Evolutionary conservation across 1,140 invertebrate species (phyloP), one percentile per base, ranked within the genome.

Genomic region (Rhopalosiphum padi): DNA sequence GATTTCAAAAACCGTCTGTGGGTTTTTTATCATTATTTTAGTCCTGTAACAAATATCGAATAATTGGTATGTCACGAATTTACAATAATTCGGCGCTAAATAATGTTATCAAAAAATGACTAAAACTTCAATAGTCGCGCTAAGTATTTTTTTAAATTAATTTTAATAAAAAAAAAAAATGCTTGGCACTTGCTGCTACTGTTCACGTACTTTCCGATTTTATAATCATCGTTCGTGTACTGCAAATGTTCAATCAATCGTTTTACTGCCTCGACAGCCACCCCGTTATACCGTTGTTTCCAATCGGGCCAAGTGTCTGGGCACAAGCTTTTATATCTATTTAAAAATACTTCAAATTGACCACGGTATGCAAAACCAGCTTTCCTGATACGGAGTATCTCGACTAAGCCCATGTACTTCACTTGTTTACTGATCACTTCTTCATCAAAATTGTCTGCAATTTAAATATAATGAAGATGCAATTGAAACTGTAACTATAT

Each of bases 261-360:
- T 21, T 23, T 15, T 9, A 93, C 82, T 22, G 91, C 82, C 1
- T 93, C 37, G 1, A 85, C 48, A n/a, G 91, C 77, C 11, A 22
- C 23, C 37, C 22, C 37, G 30, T 4, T 30, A 25, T n/a, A 37
- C 2, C 37, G 53, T 22, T 18, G 53, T 8, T 41, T 93, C 93
- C 85, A 97, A 94, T 96, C 96, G 9, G 97, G 97, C 97, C 97
- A 98, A 11, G 97, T 98, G 82, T 96, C 95, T 21, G 95, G 94
- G 18, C 96, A 97, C 35, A 98, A 95, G 95, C 98, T 96, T 95
- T 98, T 98, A 95, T 98, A 98, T 25, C 97, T 95, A 51, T 95
- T 95, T 93, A 97, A 95, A 95, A 97, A 98, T 94, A 96, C 96
- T 18, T 95, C 95, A 95, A 97, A 97, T n/a, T 95, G 95, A 94